Base-by-base conservation (phyloP, 2,113 vertebrate genomes). In the Pollachius pollachius region DNA sequence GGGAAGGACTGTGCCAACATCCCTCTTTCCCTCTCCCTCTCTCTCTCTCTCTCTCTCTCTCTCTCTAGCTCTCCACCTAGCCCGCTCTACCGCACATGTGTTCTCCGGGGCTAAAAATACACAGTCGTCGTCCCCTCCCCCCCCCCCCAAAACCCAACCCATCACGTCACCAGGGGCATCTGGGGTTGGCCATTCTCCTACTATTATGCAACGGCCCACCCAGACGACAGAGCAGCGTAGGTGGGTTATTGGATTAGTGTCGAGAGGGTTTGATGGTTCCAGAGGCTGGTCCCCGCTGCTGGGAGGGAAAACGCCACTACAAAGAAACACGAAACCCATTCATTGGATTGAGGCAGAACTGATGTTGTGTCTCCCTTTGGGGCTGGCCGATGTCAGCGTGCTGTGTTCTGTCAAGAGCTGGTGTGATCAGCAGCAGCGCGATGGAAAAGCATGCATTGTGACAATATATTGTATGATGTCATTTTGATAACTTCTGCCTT, bases 81-180 rank as follows among this genome's bases (percentile, higher is more conserved):
- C 18, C 79, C 67, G 34, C 66, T 77, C 73, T 71, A 37, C 73
- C 70, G 67, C 72, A 71, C 76, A 74, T 81, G 76, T 79, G 77
- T 73, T 81, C 65, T 15, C 41, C 7, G 0, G 23, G 69, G 78
- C 81, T 91, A 90, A 88, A 91, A 88, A 90, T 91, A 91, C 84
- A 77, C 19, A 4, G 4, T 75, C 69, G 64, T 59, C 41, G 21
- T 60, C 56, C 1, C 4, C 54, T 5, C 54, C 54, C 54, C 54
- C 9, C 54, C 54, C 52, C 52, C 8, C 52, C 69, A 66, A 2
- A 34, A 4, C 30, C 30, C 30, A 34, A 34, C 30, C 30, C 68
- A 62, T 79, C 69, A 72, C 74, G 79, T 85, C 82, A 77, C 63
- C 1, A 19, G 70, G 79, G 71, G 62, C 69, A 73, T 66, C 63